Conservation (phyloP, 2,797 vertebrate species). For the Pyrocephalus nanus region DNA sequence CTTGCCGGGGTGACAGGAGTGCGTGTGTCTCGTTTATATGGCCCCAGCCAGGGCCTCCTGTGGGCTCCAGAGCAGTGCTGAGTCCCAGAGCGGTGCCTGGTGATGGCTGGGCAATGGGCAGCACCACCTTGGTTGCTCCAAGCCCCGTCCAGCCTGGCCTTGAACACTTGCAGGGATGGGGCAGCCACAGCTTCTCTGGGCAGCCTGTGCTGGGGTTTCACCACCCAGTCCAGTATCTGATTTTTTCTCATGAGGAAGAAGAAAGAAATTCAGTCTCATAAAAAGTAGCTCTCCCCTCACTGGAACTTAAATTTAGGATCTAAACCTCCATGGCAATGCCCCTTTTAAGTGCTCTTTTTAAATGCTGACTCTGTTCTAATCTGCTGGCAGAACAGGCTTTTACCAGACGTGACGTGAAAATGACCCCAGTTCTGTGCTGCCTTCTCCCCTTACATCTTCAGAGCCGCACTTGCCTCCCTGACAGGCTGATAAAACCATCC, state of each 20-base stretch:
- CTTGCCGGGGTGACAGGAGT: not conserved
- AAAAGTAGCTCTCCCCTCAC: not conserved
- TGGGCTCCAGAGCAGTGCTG: fast-evolving
- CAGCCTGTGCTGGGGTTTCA: not conserved
- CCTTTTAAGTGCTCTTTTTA: not conserved
- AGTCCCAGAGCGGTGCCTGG: not conserved
- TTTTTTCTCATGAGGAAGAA: not conserved
- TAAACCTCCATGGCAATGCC: not conserved
- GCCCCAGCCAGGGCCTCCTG: fast-evolving
- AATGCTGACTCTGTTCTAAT: not conserved
- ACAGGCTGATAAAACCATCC: not conserved
- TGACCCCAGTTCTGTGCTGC: not conserved
- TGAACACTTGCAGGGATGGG: not conserved
- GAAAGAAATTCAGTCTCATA: not conserved
- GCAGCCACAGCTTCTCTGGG: not conserved
- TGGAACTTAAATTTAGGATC: not conserved
- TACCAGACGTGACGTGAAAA: not conserved
- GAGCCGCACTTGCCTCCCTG: not conserved
- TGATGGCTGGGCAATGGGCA: not conserved
- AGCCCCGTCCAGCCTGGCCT: not conserved
- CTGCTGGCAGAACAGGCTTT: constrained; percentile 26
- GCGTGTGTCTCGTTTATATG: fast-evolving
- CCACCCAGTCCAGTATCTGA: fast-evolving
- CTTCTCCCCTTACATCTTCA: constrained; percentile 16
- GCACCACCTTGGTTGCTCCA: not conserved